Base-by-base conservation (phyloP, 2,797 vertebrate genomes). In the Carcharodon carcharias region DNA sequence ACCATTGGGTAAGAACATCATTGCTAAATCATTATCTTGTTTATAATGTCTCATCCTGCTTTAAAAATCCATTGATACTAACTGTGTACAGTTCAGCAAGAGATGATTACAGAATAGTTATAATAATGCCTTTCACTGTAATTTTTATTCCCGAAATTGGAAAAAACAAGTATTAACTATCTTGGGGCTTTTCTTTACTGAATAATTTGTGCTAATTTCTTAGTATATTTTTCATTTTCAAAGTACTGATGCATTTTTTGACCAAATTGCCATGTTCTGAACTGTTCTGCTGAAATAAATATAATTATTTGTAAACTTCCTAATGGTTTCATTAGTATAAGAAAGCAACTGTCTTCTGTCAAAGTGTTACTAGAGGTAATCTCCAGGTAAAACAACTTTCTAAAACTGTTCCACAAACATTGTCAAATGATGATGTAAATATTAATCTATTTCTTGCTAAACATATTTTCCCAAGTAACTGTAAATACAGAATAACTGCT, bases 1-100 rank as follows among this genome's bases (percentile, higher is more conserved):
- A 96, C 98, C 98, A 97, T 98, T 98, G 97, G 99, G 99, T 99
- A 99, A 99, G 99, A 98, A 97, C 96, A 97, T 98, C 97, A 97
- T 98, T 97, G 98, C 98, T 98, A 98, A 97, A 98, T 99, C 97
- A 97, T 97, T 97, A 61, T 97, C 97, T 98, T 97, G 61, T 93
- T 93, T 67, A 45, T 45, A 23, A 67, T 93, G n/a, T 93, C 97
- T 96, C 28, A 96, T 97, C 97, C 97, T 98, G 97, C 97, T 97
- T 97, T 97, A 97, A 97, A 97, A 97, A 97, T 87, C 98, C 94
- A 95, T 73, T 95, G 28, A 77, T 95, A 50, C 69, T 58, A 95
- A 95, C n/a, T 58, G n/a, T 95, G 40, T 71, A 95, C 69, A 31
- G 67, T n/a, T 50, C 94, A 28, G 1, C 61, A 77, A 71, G 35